These are phyloP conservation scores for Drosophila takahashii DNA, from an alignment of 1,140 invertebrate genomes.

Conservation along the genomic window DNA sequence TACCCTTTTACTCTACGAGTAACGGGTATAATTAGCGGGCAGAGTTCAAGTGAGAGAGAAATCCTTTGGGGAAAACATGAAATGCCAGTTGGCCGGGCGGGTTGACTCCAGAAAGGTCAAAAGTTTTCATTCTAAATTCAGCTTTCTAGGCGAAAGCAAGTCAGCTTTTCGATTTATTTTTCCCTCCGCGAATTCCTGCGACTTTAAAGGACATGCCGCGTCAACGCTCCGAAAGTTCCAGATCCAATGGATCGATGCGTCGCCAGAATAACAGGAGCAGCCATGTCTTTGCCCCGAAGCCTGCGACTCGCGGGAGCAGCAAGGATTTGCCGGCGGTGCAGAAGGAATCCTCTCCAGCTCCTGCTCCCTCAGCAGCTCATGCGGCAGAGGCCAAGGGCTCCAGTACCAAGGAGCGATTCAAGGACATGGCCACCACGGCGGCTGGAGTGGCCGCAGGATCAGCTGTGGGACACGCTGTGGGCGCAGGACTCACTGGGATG, in stretches of 20 bases:
- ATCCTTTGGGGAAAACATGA: not conserved
- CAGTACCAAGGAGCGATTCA: slow-evolving; percentile 51
- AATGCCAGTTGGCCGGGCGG: slow-evolving; percentile 12
- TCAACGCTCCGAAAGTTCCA: slow-evolving; percentile 47
- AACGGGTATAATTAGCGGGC: too few relatives aligned
- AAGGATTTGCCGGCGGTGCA: slow-evolving; percentile 51
- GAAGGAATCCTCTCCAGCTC: slow-evolving; percentile 21
- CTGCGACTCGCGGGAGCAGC: slow-evolving; percentile 6
- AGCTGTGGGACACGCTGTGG: slow-evolving; percentile 92
- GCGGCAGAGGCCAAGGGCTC: slow-evolving; percentile 39
- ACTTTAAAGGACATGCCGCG: slow-evolving; percentile 48
- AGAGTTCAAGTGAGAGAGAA: not conserved
- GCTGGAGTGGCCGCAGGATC: slow-evolving; percentile 90
- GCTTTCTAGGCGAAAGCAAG: slow-evolving; percentile 13
- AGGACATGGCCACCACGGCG: slow-evolving; percentile 94
- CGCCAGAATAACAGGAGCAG: slow-evolving; percentile 28
- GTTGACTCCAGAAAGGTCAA: not conserved
- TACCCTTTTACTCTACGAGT: too few relatives aligned
- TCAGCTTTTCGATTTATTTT: slow-evolving; percentile 1
- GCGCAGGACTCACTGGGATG: slow-evolving; percentile 92
- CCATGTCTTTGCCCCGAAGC: slow-evolving; percentile 14
- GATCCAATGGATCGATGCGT: slow-evolving; percentile 18
- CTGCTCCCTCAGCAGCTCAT: slow-evolving; percentile 8
- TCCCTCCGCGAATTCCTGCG: not conserved
- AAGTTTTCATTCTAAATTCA: slow-evolving; percentile 58